Conservation (phyloP, 37 sponge, comb jelly and placozoan genomes). For the Eunapius fragilis region DNA sequence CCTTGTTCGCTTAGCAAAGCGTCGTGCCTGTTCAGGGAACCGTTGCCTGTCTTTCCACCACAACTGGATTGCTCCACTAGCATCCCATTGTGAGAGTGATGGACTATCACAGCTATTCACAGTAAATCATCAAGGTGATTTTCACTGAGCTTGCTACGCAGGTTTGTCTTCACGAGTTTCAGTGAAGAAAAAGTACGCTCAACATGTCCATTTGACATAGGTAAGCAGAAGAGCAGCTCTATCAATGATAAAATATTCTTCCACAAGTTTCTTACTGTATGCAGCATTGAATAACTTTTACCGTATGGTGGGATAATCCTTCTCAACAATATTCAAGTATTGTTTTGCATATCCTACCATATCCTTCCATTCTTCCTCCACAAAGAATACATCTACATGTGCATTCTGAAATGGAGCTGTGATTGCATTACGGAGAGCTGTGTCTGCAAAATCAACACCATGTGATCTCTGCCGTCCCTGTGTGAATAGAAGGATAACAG, state of each 20-base stretch:
- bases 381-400: conserved; percentile 14
- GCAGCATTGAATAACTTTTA: conserved; percentile 73
- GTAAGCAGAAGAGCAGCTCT: conserved; percentile 61
- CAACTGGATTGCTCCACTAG: conserved; percentile 21
- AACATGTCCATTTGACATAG: conserved; percentile 67
- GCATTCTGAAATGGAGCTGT: conserved; percentile 38
- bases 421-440: conserved; percentile 30
- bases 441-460: conserved; percentile 34
- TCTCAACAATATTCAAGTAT: conserved; percentile 60
- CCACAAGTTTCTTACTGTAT: conserved; percentile 46
- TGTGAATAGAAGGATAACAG: conserved; percentile 61
- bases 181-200: conserved; percentile 61
- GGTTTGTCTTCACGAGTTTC: conserved; percentile 49
- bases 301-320: conserved; percentile 38
- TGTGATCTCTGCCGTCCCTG: conserved; percentile 68
- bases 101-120: conserved; percentile 41
- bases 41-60: not conserved
- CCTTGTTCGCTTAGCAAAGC: no score
- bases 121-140: conserved; percentile 36
- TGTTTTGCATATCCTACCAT: conserved; percentile 65
- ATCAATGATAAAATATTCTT: conserved; percentile 46
- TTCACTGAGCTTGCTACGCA: conserved; percentile 24
- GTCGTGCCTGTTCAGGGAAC: no score
- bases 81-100: conserved; percentile 40
- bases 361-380: conserved; percentile 79